Evolutionary conservation across 2,797 vertebrate species (phyloP), one percentile per base, ranked within the genome.

Genomic region (Myotis myotis): DNA sequence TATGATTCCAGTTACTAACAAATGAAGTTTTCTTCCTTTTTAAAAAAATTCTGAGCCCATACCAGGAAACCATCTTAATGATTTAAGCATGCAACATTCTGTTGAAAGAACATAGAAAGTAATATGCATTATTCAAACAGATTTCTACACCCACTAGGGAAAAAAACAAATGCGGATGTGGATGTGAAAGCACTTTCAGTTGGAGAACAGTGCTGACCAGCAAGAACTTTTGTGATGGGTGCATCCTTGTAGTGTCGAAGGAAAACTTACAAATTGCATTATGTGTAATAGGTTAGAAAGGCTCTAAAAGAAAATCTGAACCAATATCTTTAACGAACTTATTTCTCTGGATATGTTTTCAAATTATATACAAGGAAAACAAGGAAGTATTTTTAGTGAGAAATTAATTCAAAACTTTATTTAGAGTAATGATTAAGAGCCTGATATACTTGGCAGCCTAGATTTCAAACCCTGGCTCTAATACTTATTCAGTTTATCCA

Each of bases 91-190:
- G 30, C 36, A 87, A 22, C 62, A 0, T 81, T 94, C 82, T 78
- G 33, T n/a, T 89, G n/a, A 88, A 91, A 60, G 91, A 88, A 25
- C 93, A 90, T 57, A 53, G 53, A 92, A 83, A 92, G 30, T 47
- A 57, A 38, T 86, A 96, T 95, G 53, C 78, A 96, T 96, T 96
- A 96, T 95, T 96, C 78, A 97, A 93, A 33, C 75, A 76, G 8
- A 76, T 96, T 93, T 80, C 93, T 92, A 23, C 90, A 90, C 36
- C 20, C 57, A 57, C 36, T 57, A 90, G 80, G 44, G 66, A 30
- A 20, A 68, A 88, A 62, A 76, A 23, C 87, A 85, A 92, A 93
- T 10, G 38, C 66, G 53, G 55, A 89, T 71, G 36, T 36, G 41
- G 33, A 66, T 38, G 38, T 36, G 47, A 96, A 96, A 96, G 85